phyloP scores from a whole-genome alignment of 2,113 vertebrate genomes.

The Cyprinodon brontotheroides region DNA sequence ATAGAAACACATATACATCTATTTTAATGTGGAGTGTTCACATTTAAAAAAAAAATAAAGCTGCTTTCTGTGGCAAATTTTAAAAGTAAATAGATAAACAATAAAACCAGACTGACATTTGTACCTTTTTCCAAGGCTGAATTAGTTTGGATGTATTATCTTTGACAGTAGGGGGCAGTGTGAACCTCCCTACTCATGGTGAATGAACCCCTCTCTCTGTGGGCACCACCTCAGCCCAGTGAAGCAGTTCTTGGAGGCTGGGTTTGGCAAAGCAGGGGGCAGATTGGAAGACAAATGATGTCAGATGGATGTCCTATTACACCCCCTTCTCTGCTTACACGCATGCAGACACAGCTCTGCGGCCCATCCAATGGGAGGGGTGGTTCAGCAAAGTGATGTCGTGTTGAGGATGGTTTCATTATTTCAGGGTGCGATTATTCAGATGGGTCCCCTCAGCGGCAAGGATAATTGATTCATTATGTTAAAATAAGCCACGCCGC shows the following conservation, averaged over 20 bases:
- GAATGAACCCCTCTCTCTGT: not conserved
- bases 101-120: not conserved
- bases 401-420: not conserved
- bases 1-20: too few species aligned
- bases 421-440: conserved; percentile 36
- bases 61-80: too few species aligned
- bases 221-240: conserved; percentile 11
- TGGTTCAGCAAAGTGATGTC: conserved; percentile 1
- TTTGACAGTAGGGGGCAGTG: conserved; percentile 46
- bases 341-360: conserved; percentile 9
- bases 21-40: too few species aligned
- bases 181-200: not conserved
- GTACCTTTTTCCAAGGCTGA: too few species aligned
- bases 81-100: too few species aligned
- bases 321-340: conserved; percentile 25
- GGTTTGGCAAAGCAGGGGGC: conserved; percentile 46
- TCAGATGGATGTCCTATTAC: conserved; percentile 52
- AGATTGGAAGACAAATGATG: conserved; percentile 59
- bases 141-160: not conserved
- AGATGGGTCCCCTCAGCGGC: conserved; percentile 40
- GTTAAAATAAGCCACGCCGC: conserved; percentile 42
- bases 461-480: conserved; percentile 66
- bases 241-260: conserved; percentile 32
- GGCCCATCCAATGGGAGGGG: conserved; percentile 11
- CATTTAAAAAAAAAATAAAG: too few species aligned